A percentile compares a stretch with the other conserved stretches of the same genome.
These are phyloP conservation scores for Pontoporia blainvillei DNA, from an alignment of 2,113 vertebrate species.

Conservation along the genomic window DNA sequence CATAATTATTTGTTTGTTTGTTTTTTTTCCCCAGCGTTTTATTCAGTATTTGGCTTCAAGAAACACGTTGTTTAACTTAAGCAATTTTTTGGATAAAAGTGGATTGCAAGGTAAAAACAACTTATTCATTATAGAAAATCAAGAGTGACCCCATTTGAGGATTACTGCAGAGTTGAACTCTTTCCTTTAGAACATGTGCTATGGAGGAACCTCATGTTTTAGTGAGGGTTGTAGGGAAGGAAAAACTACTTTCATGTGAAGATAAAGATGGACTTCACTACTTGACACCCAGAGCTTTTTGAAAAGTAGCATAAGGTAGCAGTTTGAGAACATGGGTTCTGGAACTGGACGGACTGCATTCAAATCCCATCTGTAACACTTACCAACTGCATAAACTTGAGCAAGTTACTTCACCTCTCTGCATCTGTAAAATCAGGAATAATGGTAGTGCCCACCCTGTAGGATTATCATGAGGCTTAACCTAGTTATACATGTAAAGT, in stretches of 20 bases:
- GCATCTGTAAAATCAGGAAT: neutral
- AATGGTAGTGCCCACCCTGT: neutral
- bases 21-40: slow-evolving; percentile 86
- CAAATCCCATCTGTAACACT: neutral
- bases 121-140: slow-evolving; percentile 6
- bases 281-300: neutral
- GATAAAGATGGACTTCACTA: neutral
- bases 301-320: neutral
- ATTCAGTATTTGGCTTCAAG: slow-evolving; percentile 98
- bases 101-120: slow-evolving; percentile 93
- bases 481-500: neutral
- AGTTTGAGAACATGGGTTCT: neutral
- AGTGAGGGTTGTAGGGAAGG: neutral
- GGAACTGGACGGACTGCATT: neutral
- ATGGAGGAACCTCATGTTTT: neutral
- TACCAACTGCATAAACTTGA: neutral
- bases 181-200: slow-evolving; percentile 10
- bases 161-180: neutral
- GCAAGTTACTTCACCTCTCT: neutral
- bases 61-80: slow-evolving; percentile 98
- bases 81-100: slow-evolving; percentile 99
- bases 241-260: slow-evolving; percentile 15
- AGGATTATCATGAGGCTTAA: neutral
- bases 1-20: slow-evolving; percentile 36
- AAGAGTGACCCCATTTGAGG: neutral